These are phyloP conservation scores for Lepidurus apus DNA, from an alignment of 1,140 invertebrate species.

Conservation along the genomic window DNA sequence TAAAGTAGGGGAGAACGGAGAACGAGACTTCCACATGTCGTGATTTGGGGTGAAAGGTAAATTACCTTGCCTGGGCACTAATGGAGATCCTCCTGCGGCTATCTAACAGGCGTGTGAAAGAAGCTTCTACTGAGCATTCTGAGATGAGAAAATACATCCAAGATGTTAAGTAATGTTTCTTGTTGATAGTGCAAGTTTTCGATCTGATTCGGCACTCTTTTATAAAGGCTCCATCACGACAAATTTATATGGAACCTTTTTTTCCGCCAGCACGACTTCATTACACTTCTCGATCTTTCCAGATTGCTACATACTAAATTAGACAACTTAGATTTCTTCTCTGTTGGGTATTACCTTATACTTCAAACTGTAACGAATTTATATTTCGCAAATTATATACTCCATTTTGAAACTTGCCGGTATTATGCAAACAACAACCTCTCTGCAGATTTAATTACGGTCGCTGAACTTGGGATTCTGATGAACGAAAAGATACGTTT, in stretches of 20 bases:
- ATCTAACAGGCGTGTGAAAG: slow-evolving; percentile 1
- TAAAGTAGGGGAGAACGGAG: neutral
- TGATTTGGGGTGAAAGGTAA: slow-evolving; percentile 21
- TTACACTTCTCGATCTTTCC: neutral
- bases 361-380: neutral
- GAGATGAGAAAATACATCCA: neutral
- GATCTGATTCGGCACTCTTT: neutral
- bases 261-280: slow-evolving; percentile 1
- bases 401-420: neutral
- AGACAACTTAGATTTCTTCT: neutral
- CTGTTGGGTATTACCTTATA: neutral
- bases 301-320: slow-evolving; percentile 6
- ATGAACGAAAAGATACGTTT: too few species aligned
- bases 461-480: neutral
- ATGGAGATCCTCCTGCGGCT: neutral
- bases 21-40: neutral
- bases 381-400: neutral
- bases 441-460: neutral
- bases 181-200: neutral
- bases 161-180: neutral
- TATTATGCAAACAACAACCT: neutral
- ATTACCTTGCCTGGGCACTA: slow-evolving; percentile 12
- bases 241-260: neutral
- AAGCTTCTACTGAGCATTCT: neutral
- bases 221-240: neutral